phyloP scores from a whole-genome alignment of 2,113 vertebrate species.

The Vireo altiloquus region DNA sequence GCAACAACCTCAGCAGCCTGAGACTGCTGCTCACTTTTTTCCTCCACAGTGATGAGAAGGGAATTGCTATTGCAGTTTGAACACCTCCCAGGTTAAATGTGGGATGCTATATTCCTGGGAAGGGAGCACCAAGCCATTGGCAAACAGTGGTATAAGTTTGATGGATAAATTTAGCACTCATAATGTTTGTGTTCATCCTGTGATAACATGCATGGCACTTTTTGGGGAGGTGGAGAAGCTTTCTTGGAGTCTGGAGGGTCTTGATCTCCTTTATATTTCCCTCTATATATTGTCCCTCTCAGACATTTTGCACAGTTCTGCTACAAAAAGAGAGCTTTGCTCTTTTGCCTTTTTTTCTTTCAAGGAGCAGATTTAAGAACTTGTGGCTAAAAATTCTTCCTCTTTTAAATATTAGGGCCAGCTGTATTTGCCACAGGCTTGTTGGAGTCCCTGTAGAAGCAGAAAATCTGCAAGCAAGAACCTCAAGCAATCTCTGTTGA shows the following conservation, averaged over 20 bases:
- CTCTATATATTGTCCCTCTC: too few relatives aligned
- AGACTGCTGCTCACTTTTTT: background rate
- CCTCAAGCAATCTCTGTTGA: background rate
- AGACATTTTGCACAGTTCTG: background rate
- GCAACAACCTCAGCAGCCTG: background rate
- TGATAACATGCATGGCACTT: background rate
- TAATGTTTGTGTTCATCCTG: accelerated
- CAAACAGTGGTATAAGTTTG: background rate
- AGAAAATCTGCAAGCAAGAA: background rate
- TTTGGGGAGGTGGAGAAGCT: background rate
- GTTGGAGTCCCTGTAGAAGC: background rate
- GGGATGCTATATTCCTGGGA: background rate
- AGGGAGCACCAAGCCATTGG: background rate
- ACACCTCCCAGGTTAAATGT: background rate
- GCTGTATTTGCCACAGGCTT: background rate
- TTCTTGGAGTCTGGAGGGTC: background rate
- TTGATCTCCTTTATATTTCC: background rate
- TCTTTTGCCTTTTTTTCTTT: background rate
- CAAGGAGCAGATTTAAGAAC: background rate
- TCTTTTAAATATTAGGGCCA: background rate
- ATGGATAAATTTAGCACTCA: background rate
- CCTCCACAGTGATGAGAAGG: background rate
- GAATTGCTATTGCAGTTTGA: background rate
- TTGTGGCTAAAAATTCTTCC: background rate
- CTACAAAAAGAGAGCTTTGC: background rate